A percentile compares a stretch with the other conserved stretches of the same genome.
Evolutionary conservation across 2,797 vertebrate genomes (phyloP).

Genomic region (Protonibea diacanthus): DNA sequence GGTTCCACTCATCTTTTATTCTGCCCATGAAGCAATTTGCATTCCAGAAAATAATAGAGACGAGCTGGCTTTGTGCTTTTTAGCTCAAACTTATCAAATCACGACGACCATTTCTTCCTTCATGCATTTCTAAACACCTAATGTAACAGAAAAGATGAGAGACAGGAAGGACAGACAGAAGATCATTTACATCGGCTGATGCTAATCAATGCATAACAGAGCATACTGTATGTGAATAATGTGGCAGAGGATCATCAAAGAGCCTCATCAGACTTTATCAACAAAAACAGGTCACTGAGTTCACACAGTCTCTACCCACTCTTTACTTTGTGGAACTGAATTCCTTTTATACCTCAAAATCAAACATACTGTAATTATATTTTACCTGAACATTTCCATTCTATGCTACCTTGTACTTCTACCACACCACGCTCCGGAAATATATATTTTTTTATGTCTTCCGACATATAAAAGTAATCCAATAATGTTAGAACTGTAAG

Average conservation of each 20-base stretch:
- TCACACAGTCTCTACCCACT: constrained; percentile 18
- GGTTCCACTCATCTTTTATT: constrained; percentile 43
- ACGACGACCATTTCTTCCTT: constrained; percentile 15
- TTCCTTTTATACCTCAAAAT: too few relatives aligned
- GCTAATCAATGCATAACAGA: constrained; percentile 15
- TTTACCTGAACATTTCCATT: background rate
- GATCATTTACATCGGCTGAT: constrained; percentile 12
- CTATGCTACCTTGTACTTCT: too few relatives aligned
- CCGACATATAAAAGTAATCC: too few relatives aligned
- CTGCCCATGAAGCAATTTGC: constrained; percentile 39
- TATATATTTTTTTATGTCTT: too few relatives aligned
- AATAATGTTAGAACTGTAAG: too few relatives aligned
- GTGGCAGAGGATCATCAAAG: constrained; percentile 35
- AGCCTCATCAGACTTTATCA: constrained; percentile 49
- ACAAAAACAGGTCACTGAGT: constrained; percentile 54
- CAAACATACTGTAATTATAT: background rate
- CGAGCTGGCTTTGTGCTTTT: constrained; percentile 6
- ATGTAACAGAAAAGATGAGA: constrained; percentile 1
- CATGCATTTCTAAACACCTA: constrained; percentile 21
- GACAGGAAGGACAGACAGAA: background rate
- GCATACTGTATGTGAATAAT: constrained; percentile 25
- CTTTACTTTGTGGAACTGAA: background rate
- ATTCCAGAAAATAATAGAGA: constrained; percentile 35
- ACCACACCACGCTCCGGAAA: too few relatives aligned
- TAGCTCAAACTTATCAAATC: constrained; percentile 37